phyloP scores from a whole-genome alignment of 2,113 vertebrate species.

The Channa maculata region DNA sequence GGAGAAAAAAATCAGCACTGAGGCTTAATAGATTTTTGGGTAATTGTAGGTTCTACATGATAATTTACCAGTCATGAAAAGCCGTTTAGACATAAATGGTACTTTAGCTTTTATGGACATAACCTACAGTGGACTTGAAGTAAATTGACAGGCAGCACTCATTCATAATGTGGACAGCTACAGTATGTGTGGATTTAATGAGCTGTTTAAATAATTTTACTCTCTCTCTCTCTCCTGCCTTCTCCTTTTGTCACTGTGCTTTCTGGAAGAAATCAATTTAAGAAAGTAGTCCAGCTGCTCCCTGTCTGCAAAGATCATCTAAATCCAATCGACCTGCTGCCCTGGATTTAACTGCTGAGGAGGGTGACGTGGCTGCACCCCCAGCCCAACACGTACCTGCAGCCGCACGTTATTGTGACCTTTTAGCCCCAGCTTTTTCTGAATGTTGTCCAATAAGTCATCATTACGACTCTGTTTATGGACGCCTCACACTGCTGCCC shows the following conservation, averaged over 20 bases:
- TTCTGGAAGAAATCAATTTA: slow-evolving; percentile 57
- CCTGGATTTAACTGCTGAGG: slow-evolving; percentile 37
- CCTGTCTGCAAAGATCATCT: slow-evolving; percentile 27
- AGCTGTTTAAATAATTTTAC: slow-evolving; percentile 27
- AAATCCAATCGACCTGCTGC: slow-evolving; percentile 48
- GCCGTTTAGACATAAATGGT: slow-evolving; percentile 4
- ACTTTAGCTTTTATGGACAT: slow-evolving; percentile 15
- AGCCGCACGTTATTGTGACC: background rate
- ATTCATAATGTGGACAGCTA: background rate
- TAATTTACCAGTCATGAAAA: background rate
- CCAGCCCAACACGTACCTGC: background rate
- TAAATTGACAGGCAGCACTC: slow-evolving; percentile 14
- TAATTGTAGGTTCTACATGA: background rate
- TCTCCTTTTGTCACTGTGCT: slow-evolving; percentile 8
- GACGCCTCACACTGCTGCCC: background rate
- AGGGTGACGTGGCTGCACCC: background rate
- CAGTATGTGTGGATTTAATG: slow-evolving; percentile 41
- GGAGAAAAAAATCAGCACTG: background rate
- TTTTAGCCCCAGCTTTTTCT: slow-evolving; percentile 21
- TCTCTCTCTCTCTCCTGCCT: background rate
- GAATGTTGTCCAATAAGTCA: slow-evolving; percentile 9
- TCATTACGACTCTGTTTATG: slow-evolving; percentile 34
- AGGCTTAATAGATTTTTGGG: background rate
- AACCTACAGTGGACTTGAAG: slow-evolving; percentile 10
- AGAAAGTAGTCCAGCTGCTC: slow-evolving; percentile 38